phyloP scores from a whole-genome alignment of 2,113 vertebrate genomes.

The Potamarius usumacintae region DNA sequence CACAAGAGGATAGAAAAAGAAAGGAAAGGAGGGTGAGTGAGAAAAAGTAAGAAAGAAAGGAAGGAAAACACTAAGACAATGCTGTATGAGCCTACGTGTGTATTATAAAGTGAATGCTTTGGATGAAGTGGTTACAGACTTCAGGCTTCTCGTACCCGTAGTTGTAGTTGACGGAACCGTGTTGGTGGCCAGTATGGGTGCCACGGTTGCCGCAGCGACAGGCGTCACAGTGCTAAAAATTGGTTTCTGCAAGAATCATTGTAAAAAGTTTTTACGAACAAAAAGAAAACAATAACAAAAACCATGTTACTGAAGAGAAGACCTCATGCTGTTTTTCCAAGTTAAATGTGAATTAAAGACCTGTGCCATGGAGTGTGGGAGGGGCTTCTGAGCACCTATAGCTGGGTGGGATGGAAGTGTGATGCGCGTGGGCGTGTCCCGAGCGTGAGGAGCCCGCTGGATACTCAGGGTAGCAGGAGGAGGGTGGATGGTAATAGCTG shows the following conservation, averaged over 20 bases:
- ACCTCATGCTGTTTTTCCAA: neutral
- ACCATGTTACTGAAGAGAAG: neutral
- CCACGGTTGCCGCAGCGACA: conserved; percentile 94
- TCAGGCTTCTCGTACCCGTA: conserved; percentile 71
- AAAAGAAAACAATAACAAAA: neutral
- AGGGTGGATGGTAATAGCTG: conserved; percentile 86
- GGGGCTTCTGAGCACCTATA: conserved; percentile 84
- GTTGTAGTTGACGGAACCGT: conserved; percentile 89
- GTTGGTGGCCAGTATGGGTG: conserved; percentile 95
- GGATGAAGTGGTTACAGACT: no score
- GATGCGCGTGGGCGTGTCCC: conserved; percentile 85
- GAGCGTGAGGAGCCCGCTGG: conserved; percentile 82
- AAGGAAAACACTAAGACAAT: no score
- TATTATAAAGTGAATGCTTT: neutral
- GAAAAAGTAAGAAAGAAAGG: no score
- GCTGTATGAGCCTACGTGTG: neutral
- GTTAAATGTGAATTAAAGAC: conserved; percentile 61
- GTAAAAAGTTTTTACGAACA: neutral
- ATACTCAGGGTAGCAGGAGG: conserved; percentile 87
- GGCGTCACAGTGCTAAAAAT: conserved; percentile 95
- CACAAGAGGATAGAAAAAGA: neutral
- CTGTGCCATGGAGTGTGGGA: conserved; percentile 92
- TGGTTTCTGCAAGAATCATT: conserved; percentile 78
- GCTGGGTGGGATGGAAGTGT: conserved; percentile 91
- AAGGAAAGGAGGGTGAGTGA: neutral